Conservation (phyloP, 2,113 vertebrate genomes). For the Monarcha castaneiventris region DNA sequence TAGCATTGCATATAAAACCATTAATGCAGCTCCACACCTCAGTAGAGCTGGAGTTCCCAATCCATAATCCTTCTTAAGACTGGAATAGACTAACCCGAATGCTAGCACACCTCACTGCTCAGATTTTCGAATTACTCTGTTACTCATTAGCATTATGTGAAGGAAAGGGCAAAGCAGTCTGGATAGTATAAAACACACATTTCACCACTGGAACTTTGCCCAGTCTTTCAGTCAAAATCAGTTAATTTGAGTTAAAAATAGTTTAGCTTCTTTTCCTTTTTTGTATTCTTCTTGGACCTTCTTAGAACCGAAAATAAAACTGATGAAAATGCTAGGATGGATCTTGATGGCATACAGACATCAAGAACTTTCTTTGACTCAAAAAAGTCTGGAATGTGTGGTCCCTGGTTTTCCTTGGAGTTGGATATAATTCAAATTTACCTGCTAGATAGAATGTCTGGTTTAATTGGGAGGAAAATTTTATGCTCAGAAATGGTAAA, state of each 20-base stretch:
- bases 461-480: neutral
- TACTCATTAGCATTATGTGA: slow-evolving; percentile 9
- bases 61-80: neutral
- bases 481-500: neutral
- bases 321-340: neutral
- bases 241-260: neutral
- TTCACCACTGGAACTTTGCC: neutral
- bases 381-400: neutral
- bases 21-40: slow-evolving; percentile 30
- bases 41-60: neutral
- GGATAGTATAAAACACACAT: neutral
- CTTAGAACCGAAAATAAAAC: neutral
- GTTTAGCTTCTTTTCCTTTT: neutral
- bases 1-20: neutral
- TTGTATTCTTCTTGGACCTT: neutral
- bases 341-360: neutral
- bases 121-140: neutral
- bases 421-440: neutral
- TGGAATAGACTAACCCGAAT: neutral
- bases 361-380: neutral
- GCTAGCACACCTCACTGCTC: neutral
- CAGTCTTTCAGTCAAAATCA: neutral
- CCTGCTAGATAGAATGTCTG: neutral
- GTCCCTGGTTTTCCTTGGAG: neutral
- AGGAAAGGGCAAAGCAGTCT: slow-evolving; percentile 13